Base-by-base conservation (phyloP, 2,113 vertebrate species). In the Hippocampus abdominalis region DNA sequence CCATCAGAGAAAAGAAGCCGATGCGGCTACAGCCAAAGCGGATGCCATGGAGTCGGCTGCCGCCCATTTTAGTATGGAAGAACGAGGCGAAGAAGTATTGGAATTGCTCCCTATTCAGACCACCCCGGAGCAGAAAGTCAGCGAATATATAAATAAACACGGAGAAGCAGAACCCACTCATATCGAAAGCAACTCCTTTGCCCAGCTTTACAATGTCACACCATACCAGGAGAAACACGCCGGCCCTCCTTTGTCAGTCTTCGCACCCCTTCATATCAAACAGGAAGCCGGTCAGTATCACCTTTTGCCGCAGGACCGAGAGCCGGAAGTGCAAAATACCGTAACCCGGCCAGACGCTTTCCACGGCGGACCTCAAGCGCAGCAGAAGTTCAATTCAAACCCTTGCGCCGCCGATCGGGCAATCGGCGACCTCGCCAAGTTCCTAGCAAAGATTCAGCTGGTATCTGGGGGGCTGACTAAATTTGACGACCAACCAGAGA, bases 391-490 rank as follows among this genome's bases (percentile, higher is more conserved):
- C 6, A 49, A 49, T 16, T 20, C 48, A 9, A n/a, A 54, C 8
- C 51, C 8, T 13, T 54, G 8, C 51, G 9, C 2, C 8, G 21
- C n/a, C n/a, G 21, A 54, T 10, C 9, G 21, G 23, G 21, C n/a
- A 23, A n/a, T 21, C 21, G 10, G 51, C 23, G 51, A 54, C 51
- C 51, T 54, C n/a, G 21, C 20, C 51, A n/a, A 21, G n/a, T 10
- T 54, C 51, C 51, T 54, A n/a, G 21, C 51, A 54, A 54, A 54
- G 51, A 54, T 54, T n/a, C 51, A 54, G 51, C 51, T n/a, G n/a
- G 0, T 54, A 10, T 10, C 8, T 2, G 51, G 51, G 10, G 51
- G 8, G 20, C 51, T 54, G 51, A 10, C 21, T 54, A n/a, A 54
- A 54, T 54, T 54, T 23, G 51, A 54, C 8, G 51, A 54, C 51